Base-by-base conservation (phyloP, 23 tunicate genomes). In the Phallusia fumigata region DNA sequence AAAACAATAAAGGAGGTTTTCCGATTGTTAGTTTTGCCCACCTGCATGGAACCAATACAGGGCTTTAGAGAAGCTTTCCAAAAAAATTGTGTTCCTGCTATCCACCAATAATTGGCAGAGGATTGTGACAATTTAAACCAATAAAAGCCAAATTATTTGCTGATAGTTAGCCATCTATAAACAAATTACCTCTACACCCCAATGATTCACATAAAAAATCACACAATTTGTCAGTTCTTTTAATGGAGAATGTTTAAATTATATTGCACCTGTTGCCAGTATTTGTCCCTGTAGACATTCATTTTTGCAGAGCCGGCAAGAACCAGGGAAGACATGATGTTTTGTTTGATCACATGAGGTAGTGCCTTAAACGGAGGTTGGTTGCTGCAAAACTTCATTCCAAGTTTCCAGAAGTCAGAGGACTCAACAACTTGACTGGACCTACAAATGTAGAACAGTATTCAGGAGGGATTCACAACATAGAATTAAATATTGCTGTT, bases 221-320 rank as follows among this genome's bases (percentile, higher is more conserved):
- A 52, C 65, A 52, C 18, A 52, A 52, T 52, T 18, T 52, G 18
- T 18, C 18, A 18, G 65, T 52, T 52, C 19, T 52, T 18, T 18
- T 52, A 18, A 52, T 18, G 19, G 19, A 52, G 18, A 52, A 52
- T 18, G 65, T 19, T 31, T 19, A 0, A 3, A 40, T 40, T 3
- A 40, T 10, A 40, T 40, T 0, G 30, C 30, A 88, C 92, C 84
- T 92, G 88, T 73, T 92, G 76, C 88, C 91, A 92, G 36, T 87
- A 92, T 34, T 87, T 84, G 30, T 87, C 85, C 36, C 79, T 79
- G 34, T 87, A 87, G 0, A 78, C 18, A 80, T 87, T 86, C 91
- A 87, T 84, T 19, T 92, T 83, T 19, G 91, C 83, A 2, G 97
- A 88, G 1, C 97, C 97, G 65, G 85, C 88, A 22, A 78, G 32